Base-by-base conservation (phyloP, 2,113 vertebrate genomes). In the Cottus gobio region DNA sequence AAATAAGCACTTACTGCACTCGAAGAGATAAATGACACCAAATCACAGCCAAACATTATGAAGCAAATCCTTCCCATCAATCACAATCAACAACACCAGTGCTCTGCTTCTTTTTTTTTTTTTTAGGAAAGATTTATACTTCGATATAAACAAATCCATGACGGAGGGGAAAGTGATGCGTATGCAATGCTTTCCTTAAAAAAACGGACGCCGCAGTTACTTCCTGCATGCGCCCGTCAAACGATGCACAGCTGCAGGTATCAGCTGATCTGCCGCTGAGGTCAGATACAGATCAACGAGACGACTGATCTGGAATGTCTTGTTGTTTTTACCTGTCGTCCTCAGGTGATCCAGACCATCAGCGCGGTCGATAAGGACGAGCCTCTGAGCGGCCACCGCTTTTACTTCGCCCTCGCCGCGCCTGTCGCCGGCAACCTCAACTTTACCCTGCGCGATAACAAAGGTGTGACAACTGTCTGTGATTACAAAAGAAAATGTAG, bases 361-460 rank as follows among this genome's bases (percentile, higher is more conserved):
- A 98, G 98, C 18, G 98, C 97, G 0, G 92, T 98, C 73, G 98
- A 99, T 89, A 97, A 95, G 83, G 98, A 99, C 18, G 97, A 98
- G 60, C 98, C 97, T 57, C 94, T 95, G 74, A 97, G 89, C 0
- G 97, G 97, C 1, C 98, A 99, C 83, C 96, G 96, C 85, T 99
- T 99, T 91, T 96, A 94, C 82, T 99, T 99, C 72, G 93, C 96
- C 80, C 92, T 99, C 62, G 95, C 96, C 36, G 87, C 94, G 3
- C 93, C 97, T 2, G 94, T 95, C 34, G 93, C 94, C 10, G 95
- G 96, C 79, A 98, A 98, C 82, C 95, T 96, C 71, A 99, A 99
- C 94, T 99, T 99, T 87, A 98, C 97, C 4, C 75, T 99, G 50
- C 94, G 96, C 80, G 97, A 99, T 80, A 99, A 99, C 92, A 98